Evolutionary conservation across 2,888 invertebrate genomes (phyloP), one percentile per base, ranked within the genome.

Genomic region (Crematogaster levior): DNA sequence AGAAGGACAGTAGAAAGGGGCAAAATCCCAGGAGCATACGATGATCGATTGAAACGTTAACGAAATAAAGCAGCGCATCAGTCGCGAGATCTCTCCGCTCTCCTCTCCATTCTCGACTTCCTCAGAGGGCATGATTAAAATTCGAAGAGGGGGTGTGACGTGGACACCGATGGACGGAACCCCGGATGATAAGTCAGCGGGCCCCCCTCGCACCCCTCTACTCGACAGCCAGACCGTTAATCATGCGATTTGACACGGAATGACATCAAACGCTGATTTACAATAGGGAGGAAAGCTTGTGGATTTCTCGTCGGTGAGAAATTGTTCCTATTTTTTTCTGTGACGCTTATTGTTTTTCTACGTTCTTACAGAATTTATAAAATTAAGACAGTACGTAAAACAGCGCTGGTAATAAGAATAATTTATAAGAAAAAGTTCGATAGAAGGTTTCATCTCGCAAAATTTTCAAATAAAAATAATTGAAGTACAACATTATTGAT

Each of bases 201-300:
- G 60, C 24, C 63, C 68, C 56, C 58, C 80, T 66, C 70, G 66
- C 53, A 21, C 53, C 81, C 80, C 51, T 60, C 27, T 43, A 27
- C 53, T 48, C 60, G 65, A 65, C 82, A 81, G 68, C 75, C n/a
- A 74, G 84, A 85, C 88, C 91, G 92, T 93, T 92, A 93, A 93
- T 93, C 93, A 93, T 91, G 90, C 86, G 90, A 88, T 88, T 87
- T 92, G 89, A 90, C 90, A 89, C 90, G 85, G 84, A 88, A 87
- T 88, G 92, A 92, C 92, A 90, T 91, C 91, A 92, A 93, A 92
- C 91, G 92, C 89, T 89, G 90, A 91, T 91, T 91, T 90, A 90
- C 91, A 91, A 87, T 90, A 82, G 75, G 53, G 30, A 27, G 82
- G 61, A 68, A 58, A 65, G 60, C 82, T 27, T 63, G 84, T 86